These are phyloP conservation scores for Patiria miniata DNA, from an alignment of 35 echinoderm and acorn worm genomes.

Conservation along the genomic window DNA sequence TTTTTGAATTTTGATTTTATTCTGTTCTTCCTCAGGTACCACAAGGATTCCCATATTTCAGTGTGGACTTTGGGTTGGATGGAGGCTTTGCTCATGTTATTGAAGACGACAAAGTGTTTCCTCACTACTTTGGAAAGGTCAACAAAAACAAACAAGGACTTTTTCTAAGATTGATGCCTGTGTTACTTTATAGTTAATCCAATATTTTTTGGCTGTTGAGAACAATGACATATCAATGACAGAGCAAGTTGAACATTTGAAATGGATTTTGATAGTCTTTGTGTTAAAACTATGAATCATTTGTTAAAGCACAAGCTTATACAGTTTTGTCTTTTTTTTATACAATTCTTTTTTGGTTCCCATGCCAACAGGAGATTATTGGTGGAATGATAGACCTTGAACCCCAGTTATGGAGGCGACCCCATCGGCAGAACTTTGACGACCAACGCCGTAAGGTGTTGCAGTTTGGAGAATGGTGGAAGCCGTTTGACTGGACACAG, in stretches of 20 bases:
- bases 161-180: no score
- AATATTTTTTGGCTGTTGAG: no score
- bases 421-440: conserved; percentile 90
- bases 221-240: no score
- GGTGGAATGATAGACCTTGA: conserved; percentile 91
- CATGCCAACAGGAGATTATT: conserved; percentile 63
- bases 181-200: no score
- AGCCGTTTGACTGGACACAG: conserved; percentile 91
- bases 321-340: no score
- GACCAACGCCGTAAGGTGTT: conserved; percentile 75
- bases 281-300: no score
- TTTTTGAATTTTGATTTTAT: no score
- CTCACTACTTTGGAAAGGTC: conserved; percentile 99
- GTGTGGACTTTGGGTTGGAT: conserved; percentile 95
- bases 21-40: conserved; percentile 42
- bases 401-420: conserved; percentile 83
- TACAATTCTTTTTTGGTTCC: conserved; percentile 24
- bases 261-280: no score
- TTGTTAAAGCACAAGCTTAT: background rate
- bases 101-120: conserved; percentile 87
- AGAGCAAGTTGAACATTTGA: no score
- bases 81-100: conserved; percentile 99
- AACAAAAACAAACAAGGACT: no score
- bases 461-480: conserved; percentile 88
- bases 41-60: conserved; percentile 95